Evolutionary conservation across 2,888 invertebrate species (phyloP).

Genomic region (Drosophila testacea): DNA sequence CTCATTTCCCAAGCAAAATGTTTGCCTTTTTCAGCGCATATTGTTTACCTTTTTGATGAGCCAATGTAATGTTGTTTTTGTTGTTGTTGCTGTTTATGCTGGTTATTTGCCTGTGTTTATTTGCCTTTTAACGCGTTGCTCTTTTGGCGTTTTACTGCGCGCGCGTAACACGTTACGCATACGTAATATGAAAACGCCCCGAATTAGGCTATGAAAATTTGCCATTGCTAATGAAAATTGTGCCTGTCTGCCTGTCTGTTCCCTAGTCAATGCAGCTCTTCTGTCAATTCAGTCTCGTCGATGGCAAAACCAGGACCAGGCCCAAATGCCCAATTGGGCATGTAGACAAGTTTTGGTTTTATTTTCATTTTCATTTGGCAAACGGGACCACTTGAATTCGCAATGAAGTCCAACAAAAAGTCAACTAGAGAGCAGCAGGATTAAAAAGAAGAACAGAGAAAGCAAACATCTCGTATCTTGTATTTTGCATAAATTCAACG

Average conservation of each 20-base stretch:
- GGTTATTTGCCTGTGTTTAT: conserved; percentile 55
- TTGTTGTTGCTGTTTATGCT: conserved; percentile 34
- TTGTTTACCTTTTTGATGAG: conserved; percentile 55
- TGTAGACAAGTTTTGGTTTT: conserved; percentile 58
- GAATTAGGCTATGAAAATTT: conserved; percentile 69
- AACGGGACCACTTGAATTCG: conserved; percentile 76
- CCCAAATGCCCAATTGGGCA: conserved; percentile 71
- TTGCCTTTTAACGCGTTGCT: conserved; percentile 57
- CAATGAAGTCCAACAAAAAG: conserved; percentile 62
- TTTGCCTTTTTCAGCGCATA: conserved; percentile 42
- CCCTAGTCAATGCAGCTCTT: conserved; percentile 48
- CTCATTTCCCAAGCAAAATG: conserved; percentile 62
- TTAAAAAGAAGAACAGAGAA: conserved; percentile 11
- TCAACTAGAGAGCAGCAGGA: conserved; percentile 20
- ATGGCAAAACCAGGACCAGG: conserved; percentile 18
- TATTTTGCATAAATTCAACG: conserved; percentile 62
- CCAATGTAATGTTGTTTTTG: conserved; percentile 26
- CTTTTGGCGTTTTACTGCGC: conserved; percentile 57
- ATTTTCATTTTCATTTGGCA: conserved; percentile 61
- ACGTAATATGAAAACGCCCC: conserved; percentile 61
- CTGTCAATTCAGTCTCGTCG: conserved; percentile 50
- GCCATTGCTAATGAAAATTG: conserved; percentile 55
- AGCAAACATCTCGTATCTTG: conserved; percentile 26
- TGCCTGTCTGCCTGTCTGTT: conserved; percentile 9
- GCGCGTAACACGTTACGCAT: conserved; percentile 65